Evolutionary conservation across 2,113 vertebrate genomes (phyloP), one percentile per base, ranked within the genome.

Genomic region (Aleadryas rufinucha): DNA sequence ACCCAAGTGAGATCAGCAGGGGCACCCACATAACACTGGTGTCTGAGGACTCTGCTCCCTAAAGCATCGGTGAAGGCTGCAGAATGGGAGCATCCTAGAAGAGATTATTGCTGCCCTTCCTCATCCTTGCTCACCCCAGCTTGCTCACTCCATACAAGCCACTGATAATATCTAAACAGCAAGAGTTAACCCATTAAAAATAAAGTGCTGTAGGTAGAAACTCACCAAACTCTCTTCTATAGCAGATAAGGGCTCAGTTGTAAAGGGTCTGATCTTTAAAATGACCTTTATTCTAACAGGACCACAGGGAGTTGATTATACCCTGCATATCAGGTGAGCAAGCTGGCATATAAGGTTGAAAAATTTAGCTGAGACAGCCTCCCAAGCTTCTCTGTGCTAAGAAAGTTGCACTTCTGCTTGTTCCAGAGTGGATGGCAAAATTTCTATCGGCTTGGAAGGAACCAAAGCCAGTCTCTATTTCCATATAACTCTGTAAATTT

Each of bases 1-100:
- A 74, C 6, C 7, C 42, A 28, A 19, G 13, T 42, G 59, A 78
- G 23, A 84, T 37, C 50, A 69, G n/a, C 39, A 61, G 60, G 16
- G 27, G 7, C 21, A 78, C 26, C 11, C 26, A 6, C 11, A 4
- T 21, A 42, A 4, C 0, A 0, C 21, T 21, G 21, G 9, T 47
- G 39, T 60, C 35, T 75, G 69, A 78, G 70, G 47, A 18, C 20
- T 44, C n/a, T 71, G 50, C 13, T 49, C 52, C 33, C 47, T 27
- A 28, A 70, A 66, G 27, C 3, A 4, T 16, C 37, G 30, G 17
- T 42, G 35, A 45, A 70, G 22, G 56, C 28, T 52, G 50, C 27
- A 53, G 23, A 35, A 19, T 16, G 19, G 33, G 13, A 75, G 7
- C 3, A 1, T 35, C 37, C n/a, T 14, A 66, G 35, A n/a, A 89